phyloP scores from a whole-genome alignment of 2,888 invertebrate species.

The Spodoptera exigua region DNA sequence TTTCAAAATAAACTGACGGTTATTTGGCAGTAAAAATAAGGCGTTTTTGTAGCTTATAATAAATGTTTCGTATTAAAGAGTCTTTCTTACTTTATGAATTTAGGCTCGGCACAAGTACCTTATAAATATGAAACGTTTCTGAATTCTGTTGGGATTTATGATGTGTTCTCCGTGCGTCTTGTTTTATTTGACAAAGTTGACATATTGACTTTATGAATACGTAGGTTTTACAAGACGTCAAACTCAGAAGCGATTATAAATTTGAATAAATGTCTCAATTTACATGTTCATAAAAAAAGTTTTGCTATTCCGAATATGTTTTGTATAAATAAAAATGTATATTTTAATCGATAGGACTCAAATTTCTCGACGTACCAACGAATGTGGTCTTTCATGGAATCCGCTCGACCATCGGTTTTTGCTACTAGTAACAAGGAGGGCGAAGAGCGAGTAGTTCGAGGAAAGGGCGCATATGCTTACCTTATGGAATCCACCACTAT shows the following conservation, averaged over 20 bases:
- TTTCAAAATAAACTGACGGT: slow-evolving; percentile 3
- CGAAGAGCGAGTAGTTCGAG: slow-evolving; percentile 95
- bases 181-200: slow-evolving; percentile 25
- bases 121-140: slow-evolving; percentile 55
- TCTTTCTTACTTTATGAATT: slow-evolving; percentile 47
- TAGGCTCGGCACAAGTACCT: slow-evolving; percentile 35
- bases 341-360: slow-evolving; percentile 91
- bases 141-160: slow-evolving; percentile 44
- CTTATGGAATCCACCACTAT: slow-evolving; percentile 99
- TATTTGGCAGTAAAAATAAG: not conserved
- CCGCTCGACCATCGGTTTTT: slow-evolving; percentile 96
- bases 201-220: slow-evolving; percentile 21
- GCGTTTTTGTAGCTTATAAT: slow-evolving; percentile 25
- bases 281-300: too few relatives aligned
- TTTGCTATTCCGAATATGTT: too few relatives aligned
- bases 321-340: too few relatives aligned
- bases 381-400: slow-evolving; percentile 99
- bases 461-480: slow-evolving; percentile 97
- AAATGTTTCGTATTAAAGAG: slow-evolving; percentile 31
- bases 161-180: slow-evolving; percentile 20
- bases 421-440: slow-evolving; percentile 96
- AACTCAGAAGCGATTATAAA: too few relatives aligned
- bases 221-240: too few relatives aligned
- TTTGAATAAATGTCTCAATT: too few relatives aligned
- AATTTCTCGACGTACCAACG: slow-evolving; percentile 97